Conservation (phyloP, 1,140 invertebrate species). For the Ceratitis capitata region DNA sequence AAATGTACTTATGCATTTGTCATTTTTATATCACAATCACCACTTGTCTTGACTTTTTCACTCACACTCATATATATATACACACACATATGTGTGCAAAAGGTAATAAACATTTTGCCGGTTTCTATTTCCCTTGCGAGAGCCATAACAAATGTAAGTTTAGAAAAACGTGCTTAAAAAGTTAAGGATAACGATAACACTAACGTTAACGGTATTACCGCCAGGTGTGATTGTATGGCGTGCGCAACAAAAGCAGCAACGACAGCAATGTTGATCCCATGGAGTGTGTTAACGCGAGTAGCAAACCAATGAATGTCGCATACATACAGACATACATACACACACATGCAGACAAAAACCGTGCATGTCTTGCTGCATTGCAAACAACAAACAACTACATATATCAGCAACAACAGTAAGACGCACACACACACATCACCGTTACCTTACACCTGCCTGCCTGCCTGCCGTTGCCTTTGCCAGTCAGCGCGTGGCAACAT, state of each 20-base stretch:
- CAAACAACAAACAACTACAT: no score
- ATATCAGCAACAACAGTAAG: neutral
- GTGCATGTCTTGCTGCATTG: neutral
- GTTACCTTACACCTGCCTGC: neutral
- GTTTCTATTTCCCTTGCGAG: neutral
- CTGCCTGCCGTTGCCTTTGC: no score
- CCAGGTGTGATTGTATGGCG: neutral
- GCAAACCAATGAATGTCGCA: neutral
- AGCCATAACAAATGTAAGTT: constrained; percentile 17
- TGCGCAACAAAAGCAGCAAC: neutral
- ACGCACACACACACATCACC: neutral
- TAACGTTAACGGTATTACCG: neutral
- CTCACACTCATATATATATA: neutral
- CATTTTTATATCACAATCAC: no score
- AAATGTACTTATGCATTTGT: no score
- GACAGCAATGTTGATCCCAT: neutral
- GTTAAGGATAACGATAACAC: constrained; percentile 15
- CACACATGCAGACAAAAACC: neutral
- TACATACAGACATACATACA: neutral
- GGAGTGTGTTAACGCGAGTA: neutral
- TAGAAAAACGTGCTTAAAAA: constrained; percentile 3
- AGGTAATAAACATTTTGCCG: no score
- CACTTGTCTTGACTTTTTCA: no score
- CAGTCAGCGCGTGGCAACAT: neutral
- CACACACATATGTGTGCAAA: neutral